Evolutionary conservation across 2,888 invertebrate species (phyloP), one percentile per base, ranked within the genome.

Genomic region (Emesis russula): DNA sequence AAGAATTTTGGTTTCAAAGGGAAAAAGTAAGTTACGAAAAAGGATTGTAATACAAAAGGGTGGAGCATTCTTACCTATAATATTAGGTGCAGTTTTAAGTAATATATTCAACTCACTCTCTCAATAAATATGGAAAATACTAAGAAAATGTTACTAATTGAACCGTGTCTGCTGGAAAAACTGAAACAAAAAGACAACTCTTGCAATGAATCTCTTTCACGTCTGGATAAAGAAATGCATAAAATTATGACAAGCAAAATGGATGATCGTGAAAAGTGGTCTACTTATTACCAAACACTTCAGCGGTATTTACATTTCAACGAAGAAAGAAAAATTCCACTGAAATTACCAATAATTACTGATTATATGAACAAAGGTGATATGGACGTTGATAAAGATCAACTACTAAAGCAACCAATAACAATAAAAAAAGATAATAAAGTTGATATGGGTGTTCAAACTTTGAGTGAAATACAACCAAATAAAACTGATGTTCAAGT

Each of bases 201-300:
- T 58, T 58, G 18, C 7, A 18, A 58, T 3, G n/a, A 58, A 58
- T 58, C 58, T 15, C 58, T 58, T 58, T 58, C 58, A 58, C 58
- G 58, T 7, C 6, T 58, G 3, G 58, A 58, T n/a, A 58, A 58
- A 58, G 58, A 58, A 58, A 58, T 58, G 58, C 58, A 58, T n/a
- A 58, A 58, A 58, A 58, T 58, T 58, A 58, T 58, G 58, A 58
- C 3, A 18, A 58, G 58, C 18, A 58, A 58, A 58, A 58, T 18
- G n/a, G 58, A 58, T 33, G 81, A 86, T 79, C 73, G 82, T 15
- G 86, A 82, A 66, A 79, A 86, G 38, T 86, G 86, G 82, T 31
- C 74, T 15, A 41, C 68, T 33, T 86, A 82, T 79, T 74, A 74
- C 13, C 82, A 74, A 83, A 78, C 75, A 48, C 58, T 78, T 38